Evolutionary conservation across 2,888 invertebrate species (phyloP), one percentile per base, ranked within the genome.

Genomic region (Pseudeuparius sepicola): DNA sequence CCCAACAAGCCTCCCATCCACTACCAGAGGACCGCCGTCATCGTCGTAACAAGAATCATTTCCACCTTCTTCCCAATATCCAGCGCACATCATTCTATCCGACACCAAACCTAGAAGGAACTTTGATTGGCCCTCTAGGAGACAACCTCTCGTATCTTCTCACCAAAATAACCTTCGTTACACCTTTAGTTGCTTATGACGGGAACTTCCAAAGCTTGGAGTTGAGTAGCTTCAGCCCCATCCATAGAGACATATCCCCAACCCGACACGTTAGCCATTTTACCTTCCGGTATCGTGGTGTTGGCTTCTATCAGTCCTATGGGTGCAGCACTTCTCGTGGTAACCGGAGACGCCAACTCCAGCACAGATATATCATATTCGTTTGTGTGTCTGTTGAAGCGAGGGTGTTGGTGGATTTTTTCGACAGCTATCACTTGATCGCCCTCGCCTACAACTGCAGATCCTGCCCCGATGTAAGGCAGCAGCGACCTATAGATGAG

Each of bases 41-140:
- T 20, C 20, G 6, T n/a, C n/a, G n/a, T 20, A 7, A 20, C 20
- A 20, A 6, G 20, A 6, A n/a, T 20, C 20, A 6, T n/a, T 20
- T 20, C 20, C 20, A 6, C 20, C 20, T 7, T 20, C 6, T 7
- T 6, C 7, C n/a, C 7, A 20, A n/a, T n/a, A n/a, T 20, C 20
- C 20, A 20, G 20, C 20, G n/a, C 20, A 20, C 20, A 20, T 7
- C 20, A 20, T 20, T 20, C 7, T 20, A n/a, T 20, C 20, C 6
- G 20, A 20, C 20, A 20, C 20, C n/a, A 20, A 20, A 20, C n/a
- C n/a, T 20, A 6, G 7, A 7, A 20, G n/a, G n/a, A n/a, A n/a
- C n/a, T n/a, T n/a, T n/a, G n/a, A n/a, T n/a, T n/a, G n/a, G n/a
- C n/a, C n/a, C n/a, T n/a, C n/a, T n/a, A n/a, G n/a, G n/a, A n/a